Percentiles rank a stretch among this genome's conserved stretches.
phyloP scores from a whole-genome alignment of 2,888 invertebrate species.

The Clepsis dumicolana region DNA sequence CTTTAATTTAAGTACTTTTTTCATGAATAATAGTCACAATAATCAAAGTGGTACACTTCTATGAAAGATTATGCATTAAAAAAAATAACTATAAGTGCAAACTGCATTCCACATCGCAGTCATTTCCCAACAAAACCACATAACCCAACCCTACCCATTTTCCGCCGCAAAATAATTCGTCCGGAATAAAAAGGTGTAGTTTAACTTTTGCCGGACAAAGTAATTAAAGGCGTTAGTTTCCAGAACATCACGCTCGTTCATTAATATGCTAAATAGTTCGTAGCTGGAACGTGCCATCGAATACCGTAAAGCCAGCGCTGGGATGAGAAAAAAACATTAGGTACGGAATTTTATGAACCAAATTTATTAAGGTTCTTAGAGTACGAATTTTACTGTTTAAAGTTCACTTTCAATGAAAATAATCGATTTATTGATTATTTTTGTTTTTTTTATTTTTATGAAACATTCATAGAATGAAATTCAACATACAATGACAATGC shows the following conservation, averaged over 20 bases:
- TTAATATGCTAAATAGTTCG: slow-evolving; percentile 48
- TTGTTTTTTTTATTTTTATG: no score
- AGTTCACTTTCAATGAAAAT: not conserved
- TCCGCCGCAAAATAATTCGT: not conserved
- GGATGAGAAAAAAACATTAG: slow-evolving; percentile 24
- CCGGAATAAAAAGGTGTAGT: slow-evolving; percentile 38
- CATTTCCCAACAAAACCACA: not conserved
- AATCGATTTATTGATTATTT: no score
- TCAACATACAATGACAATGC: no score
- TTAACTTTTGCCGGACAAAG: slow-evolving; percentile 43
- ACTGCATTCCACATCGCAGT: not conserved
- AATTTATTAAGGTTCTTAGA: slow-evolving; percentile 9
- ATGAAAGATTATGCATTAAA: no score
- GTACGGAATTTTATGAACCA: slow-evolving; percentile 32
- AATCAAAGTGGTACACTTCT: no score
- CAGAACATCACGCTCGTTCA: slow-evolving; percentile 44
- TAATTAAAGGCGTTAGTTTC: slow-evolving; percentile 40
- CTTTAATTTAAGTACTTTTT: no score
- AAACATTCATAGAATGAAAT: no score
- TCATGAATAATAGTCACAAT: no score
- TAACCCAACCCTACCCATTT: not conserved
- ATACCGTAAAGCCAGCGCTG: slow-evolving; percentile 26
- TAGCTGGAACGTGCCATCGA: slow-evolving; percentile 40
- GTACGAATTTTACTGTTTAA: no score
- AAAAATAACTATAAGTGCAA: not conserved